These are phyloP conservation scores for Tragelaphus buxtoni DNA, from an alignment of 2,113 vertebrate genomes.

Conservation along the genomic window DNA sequence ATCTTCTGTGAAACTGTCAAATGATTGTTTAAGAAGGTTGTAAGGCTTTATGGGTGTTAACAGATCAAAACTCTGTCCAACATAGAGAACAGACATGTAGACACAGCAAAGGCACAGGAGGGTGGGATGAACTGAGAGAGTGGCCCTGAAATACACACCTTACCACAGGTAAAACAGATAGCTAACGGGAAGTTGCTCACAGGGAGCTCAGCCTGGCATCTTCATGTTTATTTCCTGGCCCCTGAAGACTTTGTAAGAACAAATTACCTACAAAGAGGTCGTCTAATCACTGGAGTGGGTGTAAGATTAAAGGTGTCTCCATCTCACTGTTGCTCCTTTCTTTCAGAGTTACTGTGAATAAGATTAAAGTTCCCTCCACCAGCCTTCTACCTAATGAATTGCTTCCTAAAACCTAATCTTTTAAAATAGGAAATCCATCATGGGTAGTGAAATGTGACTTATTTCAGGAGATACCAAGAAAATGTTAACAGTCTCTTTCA, in stretches of 20 bases:
- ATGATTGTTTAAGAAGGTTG: background rate
- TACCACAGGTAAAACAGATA: background rate
- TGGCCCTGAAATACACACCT: background rate
- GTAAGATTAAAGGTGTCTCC: background rate
- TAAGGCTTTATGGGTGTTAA: background rate
- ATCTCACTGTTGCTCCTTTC: background rate
- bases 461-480: conserved; percentile 2
- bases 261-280: background rate
- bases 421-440: background rate
- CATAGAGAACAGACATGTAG: background rate
- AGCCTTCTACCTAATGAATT: background rate
- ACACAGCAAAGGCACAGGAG: background rate
- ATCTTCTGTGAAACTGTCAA: background rate
- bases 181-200: background rate
- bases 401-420: background rate
- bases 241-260: background rate
- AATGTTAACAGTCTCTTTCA: background rate
- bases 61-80: background rate
- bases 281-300: background rate
- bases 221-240: background rate
- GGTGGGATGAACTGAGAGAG: background rate
- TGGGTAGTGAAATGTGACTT: background rate
- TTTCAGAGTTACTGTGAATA: background rate
- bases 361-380: background rate
- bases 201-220: background rate